Conservation (phyloP, 2,113 vertebrate species). For the Connochaetes taurinus region DNA sequence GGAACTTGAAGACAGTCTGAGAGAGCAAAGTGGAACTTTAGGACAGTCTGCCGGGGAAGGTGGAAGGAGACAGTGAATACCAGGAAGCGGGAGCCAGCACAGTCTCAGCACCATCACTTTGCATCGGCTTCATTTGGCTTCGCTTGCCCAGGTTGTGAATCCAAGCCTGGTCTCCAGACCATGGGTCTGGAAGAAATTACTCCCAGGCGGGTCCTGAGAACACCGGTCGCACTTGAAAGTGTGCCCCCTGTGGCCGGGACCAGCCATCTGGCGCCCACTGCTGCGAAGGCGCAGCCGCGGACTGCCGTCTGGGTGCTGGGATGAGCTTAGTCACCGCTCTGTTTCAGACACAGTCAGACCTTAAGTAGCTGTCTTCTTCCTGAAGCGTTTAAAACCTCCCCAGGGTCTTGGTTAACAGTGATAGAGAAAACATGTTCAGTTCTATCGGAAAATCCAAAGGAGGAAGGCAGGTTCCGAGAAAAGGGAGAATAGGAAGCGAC, state of each 20-base stretch:
- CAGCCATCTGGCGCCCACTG: neutral
- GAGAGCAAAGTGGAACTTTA: fast-evolving
- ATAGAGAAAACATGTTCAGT: neutral
- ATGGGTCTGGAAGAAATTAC: neutral
- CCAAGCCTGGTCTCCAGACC: neutral
- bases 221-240: neutral
- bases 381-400: neutral
- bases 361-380: neutral
- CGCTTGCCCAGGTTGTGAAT: neutral
- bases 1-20: neutral
- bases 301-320: neutral
- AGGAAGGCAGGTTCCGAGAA: neutral
- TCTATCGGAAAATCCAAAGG: neutral
- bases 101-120: neutral
- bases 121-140: neutral
- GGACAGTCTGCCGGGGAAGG: fast-evolving
- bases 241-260: neutral
- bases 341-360: neutral
- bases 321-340: neutral
- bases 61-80: neutral
- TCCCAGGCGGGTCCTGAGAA: neutral
- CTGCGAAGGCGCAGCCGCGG: fast-evolving
- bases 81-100: neutral
- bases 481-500: neutral
- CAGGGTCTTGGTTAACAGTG: neutral